Evolutionary conservation across 1,140 invertebrate species (phyloP), one percentile per base, ranked within the genome.

Genomic region (Heliconius melpomene): DNA sequence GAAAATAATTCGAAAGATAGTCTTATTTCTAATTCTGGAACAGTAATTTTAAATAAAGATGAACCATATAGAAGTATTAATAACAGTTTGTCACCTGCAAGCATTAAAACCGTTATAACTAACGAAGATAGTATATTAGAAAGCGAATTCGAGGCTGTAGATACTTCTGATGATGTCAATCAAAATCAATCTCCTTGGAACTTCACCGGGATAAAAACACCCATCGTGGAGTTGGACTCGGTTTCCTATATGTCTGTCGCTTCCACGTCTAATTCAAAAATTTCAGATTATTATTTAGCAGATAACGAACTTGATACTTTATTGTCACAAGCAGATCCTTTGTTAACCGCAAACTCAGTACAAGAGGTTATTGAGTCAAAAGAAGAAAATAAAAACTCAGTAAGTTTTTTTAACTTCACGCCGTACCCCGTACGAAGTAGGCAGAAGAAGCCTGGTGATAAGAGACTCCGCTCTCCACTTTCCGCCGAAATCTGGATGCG

Each of bases 341-440:
- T 72, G 74, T 8, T 40, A n/a, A 16, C 79, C 66, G 60, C 46
- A 60, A 85, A 72, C 71, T 91, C 90, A 26, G 81, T 92, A 18
- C 81, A 78, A 60, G 87, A 90, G 75, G 82, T 93, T 82, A 91
- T 89, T 86, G 91, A 93, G 77, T 87, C 88, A 75, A 91, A 89
- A 82, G 84, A 90, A 70, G 80, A 74, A 29, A 80, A 78, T 74
- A 50, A 80, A 40, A 40, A 80, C 20, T 73, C 76, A 80, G 86
- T 87, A 81, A 81, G 83, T 82, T 54, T 36, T 29, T 11, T 66
- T 66, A 46, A 0, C 11, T 46, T 46, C 40, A 46, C 40, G 40
- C 40, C 3, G 40, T 13, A 13, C 13, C 0, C 40, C 40, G 40
- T 3, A 46, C 3, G 40, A 13, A 46, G 40, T 52, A 52, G 50